Conservation (phyloP, 2,797 vertebrate species). For the Dermochelys coriacea region DNA sequence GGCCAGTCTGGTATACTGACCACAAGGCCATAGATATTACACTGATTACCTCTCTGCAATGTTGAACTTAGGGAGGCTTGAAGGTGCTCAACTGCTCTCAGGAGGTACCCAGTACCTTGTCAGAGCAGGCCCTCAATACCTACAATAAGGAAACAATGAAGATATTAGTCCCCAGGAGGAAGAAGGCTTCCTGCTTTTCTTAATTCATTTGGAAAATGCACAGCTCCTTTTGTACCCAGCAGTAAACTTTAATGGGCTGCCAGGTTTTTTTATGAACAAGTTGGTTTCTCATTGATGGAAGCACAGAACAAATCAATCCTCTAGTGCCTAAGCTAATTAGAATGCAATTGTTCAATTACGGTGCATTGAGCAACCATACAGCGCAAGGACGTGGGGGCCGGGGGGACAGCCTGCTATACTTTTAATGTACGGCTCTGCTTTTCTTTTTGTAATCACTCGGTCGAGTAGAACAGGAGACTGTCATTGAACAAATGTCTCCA, state of each 20-base stretch:
- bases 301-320: background rate
- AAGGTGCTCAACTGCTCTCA: background rate
- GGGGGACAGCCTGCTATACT: background rate
- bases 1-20: background rate
- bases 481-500: background rate
- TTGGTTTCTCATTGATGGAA: background rate
- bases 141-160: background rate
- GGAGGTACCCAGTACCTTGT: too few relatives aligned
- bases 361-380: conserved; percentile 8
- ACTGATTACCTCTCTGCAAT: background rate
- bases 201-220: background rate
- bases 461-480: conserved; percentile 32
- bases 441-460: conserved; percentile 55
- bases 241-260: background rate
- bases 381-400: background rate
- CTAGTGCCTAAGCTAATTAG: conserved; percentile 36
- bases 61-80: background rate
- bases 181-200: background rate
- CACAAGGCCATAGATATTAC: background rate
- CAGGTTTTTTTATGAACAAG: background rate
- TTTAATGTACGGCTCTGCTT: conserved; percentile 34
- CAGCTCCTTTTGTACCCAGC: background rate
- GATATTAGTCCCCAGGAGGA: background rate
- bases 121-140: accelerated
- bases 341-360: conserved; percentile 39